These are phyloP conservation scores for Antheraea assamensis DNA, from an alignment of 2,888 invertebrate genomes.

Conservation along the genomic window DNA sequence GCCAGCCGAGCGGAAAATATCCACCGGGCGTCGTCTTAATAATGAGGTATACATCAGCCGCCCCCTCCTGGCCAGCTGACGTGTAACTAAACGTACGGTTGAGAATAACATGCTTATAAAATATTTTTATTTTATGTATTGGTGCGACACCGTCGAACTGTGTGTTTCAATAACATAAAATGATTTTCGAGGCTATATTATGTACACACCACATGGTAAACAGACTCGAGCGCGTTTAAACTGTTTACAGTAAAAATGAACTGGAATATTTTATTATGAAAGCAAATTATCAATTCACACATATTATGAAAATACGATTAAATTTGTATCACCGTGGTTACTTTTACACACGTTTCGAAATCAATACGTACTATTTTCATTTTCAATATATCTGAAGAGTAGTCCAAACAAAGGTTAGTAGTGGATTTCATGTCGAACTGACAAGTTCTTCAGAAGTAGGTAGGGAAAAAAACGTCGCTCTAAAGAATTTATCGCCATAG, in stretches of 20 bases:
- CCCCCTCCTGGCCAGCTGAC: no score
- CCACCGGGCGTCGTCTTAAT: no score
- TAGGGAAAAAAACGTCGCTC: no score
- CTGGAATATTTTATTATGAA: no score
- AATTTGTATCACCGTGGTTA: neutral
- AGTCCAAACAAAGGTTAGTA: no score
- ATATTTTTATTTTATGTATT: neutral
- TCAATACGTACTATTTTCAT: neutral
- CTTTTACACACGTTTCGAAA: neutral
- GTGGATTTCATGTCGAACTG: no score
- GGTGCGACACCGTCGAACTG: neutral
- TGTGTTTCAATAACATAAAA: slow-evolving; percentile 3
- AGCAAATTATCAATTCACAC: no score
- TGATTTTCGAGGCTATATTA: neutral
- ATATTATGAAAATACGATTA: neutral
- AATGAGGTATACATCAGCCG: no score
- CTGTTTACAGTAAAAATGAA: neutral
- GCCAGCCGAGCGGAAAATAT: no score
- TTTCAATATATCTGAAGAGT: no score
- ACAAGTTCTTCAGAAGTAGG: no score
- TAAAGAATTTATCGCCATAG: no score
- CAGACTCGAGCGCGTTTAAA: neutral
- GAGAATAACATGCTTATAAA: neutral
- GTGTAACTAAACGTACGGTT: neutral
- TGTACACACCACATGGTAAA: neutral